phyloP scores from a whole-genome alignment of 2,888 invertebrate species.

The Apamea sordens region DNA sequence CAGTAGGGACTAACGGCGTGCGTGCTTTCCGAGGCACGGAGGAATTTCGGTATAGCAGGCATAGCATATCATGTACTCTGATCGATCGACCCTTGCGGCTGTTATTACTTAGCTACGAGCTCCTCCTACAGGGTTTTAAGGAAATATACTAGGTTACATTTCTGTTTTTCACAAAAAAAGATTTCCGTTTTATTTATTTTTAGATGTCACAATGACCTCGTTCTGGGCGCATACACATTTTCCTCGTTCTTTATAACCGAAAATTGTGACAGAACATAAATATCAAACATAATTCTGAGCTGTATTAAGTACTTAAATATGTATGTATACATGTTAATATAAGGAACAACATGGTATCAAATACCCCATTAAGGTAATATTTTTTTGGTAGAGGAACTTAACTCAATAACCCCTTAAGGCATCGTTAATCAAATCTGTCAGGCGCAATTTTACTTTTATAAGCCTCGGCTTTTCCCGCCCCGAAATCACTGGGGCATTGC shows the following conservation, averaged over 20 bases:
- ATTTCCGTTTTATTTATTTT: background rate
- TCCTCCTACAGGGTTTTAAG: background rate
- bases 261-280: background rate
- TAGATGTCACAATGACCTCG: background rate
- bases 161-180: background rate
- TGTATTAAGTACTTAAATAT: background rate
- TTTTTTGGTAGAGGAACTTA: slow-evolving; percentile 21
- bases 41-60: too few species aligned
- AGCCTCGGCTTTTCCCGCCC: slow-evolving; percentile 27
- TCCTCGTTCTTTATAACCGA: background rate
- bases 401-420: slow-evolving; percentile 45
- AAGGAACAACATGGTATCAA: slow-evolving; percentile 15
- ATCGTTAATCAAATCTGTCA: slow-evolving; percentile 53
- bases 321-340: background rate
- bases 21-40: too few species aligned
- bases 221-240: background rate
- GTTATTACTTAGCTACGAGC: background rate
- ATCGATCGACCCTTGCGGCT: background rate
- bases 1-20: too few species aligned
- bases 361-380: slow-evolving; percentile 20
- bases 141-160: background rate
- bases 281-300: background rate
- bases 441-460: slow-evolving; percentile 46
- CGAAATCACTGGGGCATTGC: slow-evolving; percentile 15
- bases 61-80: too few species aligned